A percentile compares a stretch with the other conserved stretches of the same genome.
phyloP scores from a whole-genome alignment of 2,113 vertebrate species.

The Oreotragus oreotragus region DNA sequence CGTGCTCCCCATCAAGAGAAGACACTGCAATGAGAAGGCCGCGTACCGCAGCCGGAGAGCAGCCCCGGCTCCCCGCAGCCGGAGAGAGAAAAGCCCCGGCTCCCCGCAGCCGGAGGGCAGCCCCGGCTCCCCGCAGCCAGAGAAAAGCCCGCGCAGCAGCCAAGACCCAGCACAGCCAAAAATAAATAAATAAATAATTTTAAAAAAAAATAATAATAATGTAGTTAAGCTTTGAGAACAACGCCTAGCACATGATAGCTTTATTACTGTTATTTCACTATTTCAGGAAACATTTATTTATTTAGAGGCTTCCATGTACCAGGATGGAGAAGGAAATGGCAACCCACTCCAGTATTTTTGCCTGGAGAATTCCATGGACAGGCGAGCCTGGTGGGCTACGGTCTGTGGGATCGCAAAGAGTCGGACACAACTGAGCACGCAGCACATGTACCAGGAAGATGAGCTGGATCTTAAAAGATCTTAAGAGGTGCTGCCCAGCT shows the following conservation, averaged over 20 bases:
- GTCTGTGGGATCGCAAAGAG: not conserved
- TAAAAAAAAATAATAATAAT: not conserved
- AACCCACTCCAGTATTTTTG: not conserved
- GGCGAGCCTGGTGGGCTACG: not conserved
- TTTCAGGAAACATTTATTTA: not conserved
- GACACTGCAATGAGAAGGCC: not conserved
- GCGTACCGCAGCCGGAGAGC: accelerated
- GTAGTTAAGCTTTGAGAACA: not conserved
- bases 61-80: too few species aligned
- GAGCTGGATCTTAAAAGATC: not conserved
- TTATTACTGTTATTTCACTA: not conserved
- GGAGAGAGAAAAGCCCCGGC: not conserved
- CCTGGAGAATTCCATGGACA: not conserved
- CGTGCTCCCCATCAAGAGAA: not conserved
- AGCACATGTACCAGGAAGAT: not conserved
- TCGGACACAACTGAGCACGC: not conserved
- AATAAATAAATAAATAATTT: not conserved
- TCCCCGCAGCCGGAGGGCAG: not conserved
- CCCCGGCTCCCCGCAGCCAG: not conserved
- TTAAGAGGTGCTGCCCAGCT: not conserved
- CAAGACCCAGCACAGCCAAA: not conserved
- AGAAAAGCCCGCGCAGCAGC: not conserved
- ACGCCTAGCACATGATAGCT: not conserved
- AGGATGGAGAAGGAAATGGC: not conserved
- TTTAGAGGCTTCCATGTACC: not conserved